phyloP scores from a whole-genome alignment of 2,797 vertebrate species.

The Delichon dasypus region DNA sequence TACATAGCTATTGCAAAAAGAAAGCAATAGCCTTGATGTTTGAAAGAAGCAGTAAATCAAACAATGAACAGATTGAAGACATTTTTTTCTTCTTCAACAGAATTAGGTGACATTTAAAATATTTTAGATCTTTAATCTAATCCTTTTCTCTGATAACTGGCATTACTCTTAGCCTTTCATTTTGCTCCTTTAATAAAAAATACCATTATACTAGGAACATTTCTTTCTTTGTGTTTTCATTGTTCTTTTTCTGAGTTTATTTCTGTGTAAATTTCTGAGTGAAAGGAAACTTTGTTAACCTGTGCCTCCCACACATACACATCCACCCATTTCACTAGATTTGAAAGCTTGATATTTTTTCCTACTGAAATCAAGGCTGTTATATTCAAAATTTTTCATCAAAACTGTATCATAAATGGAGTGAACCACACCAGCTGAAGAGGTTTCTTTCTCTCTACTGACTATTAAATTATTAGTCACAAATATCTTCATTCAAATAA shows the following conservation, averaged over 20 bases:
- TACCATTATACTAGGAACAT: neutral
- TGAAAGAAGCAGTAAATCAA: conserved; percentile 57
- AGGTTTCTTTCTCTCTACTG: neutral
- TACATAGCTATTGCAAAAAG: conserved; percentile 63
- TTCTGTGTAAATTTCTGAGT: neutral
- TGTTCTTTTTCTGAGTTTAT: neutral
- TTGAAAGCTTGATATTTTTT: neutral
- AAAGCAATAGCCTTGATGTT: conserved; percentile 55
- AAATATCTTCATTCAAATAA: neutral
- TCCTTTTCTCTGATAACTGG: conserved; percentile 3
- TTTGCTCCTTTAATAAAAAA: conserved; percentile 51
- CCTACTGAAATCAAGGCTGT: neutral
- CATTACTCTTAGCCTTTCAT: conserved; percentile 1
- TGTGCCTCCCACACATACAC: neutral
- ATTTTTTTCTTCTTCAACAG: neutral
- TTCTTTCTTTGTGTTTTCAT: neutral
- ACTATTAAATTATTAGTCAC: neutral
- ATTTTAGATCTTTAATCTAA: conserved; percentile 31
- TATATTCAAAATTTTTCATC: neutral
- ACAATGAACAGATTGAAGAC: conserved; percentile 12
- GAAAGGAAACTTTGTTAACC: neutral
- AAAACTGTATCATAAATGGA: neutral
- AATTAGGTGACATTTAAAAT: conserved; percentile 25
- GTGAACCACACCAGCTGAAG: neutral
- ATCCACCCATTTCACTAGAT: neutral